Conservation (phyloP, 2,797 vertebrate species). For the Callimico goeldii region DNA sequence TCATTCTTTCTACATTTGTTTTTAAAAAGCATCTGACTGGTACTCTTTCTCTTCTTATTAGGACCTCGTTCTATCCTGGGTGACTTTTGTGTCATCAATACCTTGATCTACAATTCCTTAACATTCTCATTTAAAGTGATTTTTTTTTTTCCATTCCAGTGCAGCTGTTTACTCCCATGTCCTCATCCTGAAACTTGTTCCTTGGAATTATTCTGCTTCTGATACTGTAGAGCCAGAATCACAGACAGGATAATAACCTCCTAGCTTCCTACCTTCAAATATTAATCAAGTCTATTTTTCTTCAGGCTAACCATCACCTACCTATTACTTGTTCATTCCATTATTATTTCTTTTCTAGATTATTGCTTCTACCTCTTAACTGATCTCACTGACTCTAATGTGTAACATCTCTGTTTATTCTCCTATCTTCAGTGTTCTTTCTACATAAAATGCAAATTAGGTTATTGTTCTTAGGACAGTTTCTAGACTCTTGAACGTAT, state of each 20-base stretch:
- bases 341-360: background rate
- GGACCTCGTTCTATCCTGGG: background rate
- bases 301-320: background rate
- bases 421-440: background rate
- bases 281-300: background rate
- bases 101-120: background rate
- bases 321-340: background rate
- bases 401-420: background rate
- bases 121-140: background rate
- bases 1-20: background rate
- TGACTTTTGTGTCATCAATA: background rate
- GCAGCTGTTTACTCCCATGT: background rate
- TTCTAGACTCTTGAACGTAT: background rate
- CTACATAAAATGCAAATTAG: background rate
- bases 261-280: background rate
- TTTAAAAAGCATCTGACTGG: background rate
- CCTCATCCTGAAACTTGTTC: background rate
- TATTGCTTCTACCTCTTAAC: background rate
- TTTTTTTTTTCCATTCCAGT: background rate
- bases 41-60: background rate
- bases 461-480: background rate
- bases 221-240: background rate
- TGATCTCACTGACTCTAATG: background rate
- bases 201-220: background rate
- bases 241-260: background rate